These are phyloP conservation scores for Bombylius major DNA, from an alignment of 2,888 invertebrate species.

Conservation along the genomic window DNA sequence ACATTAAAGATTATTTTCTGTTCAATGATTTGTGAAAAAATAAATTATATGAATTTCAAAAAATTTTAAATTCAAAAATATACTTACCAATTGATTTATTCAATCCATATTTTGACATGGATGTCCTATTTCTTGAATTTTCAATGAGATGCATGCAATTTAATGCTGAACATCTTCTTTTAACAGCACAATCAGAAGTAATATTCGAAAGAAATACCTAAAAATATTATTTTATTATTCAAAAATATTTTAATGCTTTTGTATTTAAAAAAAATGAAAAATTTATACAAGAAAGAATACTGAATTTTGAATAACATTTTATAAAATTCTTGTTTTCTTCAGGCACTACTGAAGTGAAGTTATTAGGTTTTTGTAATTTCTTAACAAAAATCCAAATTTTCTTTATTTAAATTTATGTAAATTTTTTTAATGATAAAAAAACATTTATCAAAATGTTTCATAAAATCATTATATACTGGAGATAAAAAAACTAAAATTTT, in stretches of 20 bases:
- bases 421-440: too few relatives aligned
- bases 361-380: too few relatives aligned
- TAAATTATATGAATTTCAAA: background rate
- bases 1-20: background rate
- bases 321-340: too few relatives aligned
- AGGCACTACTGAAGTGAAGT: too few relatives aligned
- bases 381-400: too few relatives aligned
- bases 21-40: background rate
- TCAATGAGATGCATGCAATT: conserved; percentile 71
- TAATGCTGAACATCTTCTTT: conserved; percentile 67
- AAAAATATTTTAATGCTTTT: background rate
- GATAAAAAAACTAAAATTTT: too few relatives aligned
- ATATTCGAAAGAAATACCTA: conserved; percentile 37
- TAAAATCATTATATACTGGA: too few relatives aligned
- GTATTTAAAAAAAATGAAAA: too few relatives aligned
- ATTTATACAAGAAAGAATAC: too few relatives aligned
- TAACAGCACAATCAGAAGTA: conserved; percentile 49
- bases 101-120: conserved; percentile 40
- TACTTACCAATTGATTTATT: conserved; percentile 32
- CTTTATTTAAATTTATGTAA: too few relatives aligned
- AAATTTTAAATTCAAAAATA: background rate
- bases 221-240: conserved; percentile 4
- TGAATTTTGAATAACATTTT: too few relatives aligned
- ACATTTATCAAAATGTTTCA: too few relatives aligned
- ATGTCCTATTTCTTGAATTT: conserved; percentile 53